These are phyloP conservation scores for Accipiter virgatus DNA, from an alignment of 2,113 vertebrate genomes.

Conservation along the genomic window DNA sequence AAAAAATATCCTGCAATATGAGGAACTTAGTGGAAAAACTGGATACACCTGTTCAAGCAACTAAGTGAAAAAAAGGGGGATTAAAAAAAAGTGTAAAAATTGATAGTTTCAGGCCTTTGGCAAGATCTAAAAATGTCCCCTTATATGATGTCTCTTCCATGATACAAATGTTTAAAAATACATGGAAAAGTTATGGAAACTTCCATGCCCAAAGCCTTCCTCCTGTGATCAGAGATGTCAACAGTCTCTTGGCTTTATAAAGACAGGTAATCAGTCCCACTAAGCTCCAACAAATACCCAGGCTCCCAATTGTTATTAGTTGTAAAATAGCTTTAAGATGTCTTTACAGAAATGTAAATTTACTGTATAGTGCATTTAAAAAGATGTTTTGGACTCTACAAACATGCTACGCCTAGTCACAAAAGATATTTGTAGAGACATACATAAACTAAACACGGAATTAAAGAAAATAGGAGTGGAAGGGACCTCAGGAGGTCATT, in stretches of 20 bases:
- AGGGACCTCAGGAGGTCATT: neutral
- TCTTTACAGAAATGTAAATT: constrained; percentile 37
- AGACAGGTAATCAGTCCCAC: neutral
- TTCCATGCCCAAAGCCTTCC: neutral
- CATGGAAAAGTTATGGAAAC: neutral
- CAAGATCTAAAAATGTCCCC: neutral
- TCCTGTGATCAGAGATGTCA: neutral
- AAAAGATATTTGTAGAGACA: neutral
- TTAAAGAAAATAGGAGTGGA: neutral
- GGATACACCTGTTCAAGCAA: constrained; percentile 19
- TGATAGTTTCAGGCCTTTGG: neutral
- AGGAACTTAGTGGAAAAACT: constrained; percentile 37
- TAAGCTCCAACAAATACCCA: constrained; percentile 18
- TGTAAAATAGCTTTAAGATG: constrained; percentile 41
- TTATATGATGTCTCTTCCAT: neutral
- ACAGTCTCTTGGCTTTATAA: neutral
- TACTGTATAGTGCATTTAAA: constrained; percentile 26
- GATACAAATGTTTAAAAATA: neutral
- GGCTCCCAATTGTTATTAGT: constrained; percentile 1
- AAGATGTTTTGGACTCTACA: neutral
- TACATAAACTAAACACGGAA: neutral
- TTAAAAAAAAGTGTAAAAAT: neutral
- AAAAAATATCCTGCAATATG: neutral
- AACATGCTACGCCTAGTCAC: neutral
- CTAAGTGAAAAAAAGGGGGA: neutral